Evolutionary conservation across 2,888 invertebrate species (phyloP).

Genomic region (Cheilosia variabilis): DNA sequence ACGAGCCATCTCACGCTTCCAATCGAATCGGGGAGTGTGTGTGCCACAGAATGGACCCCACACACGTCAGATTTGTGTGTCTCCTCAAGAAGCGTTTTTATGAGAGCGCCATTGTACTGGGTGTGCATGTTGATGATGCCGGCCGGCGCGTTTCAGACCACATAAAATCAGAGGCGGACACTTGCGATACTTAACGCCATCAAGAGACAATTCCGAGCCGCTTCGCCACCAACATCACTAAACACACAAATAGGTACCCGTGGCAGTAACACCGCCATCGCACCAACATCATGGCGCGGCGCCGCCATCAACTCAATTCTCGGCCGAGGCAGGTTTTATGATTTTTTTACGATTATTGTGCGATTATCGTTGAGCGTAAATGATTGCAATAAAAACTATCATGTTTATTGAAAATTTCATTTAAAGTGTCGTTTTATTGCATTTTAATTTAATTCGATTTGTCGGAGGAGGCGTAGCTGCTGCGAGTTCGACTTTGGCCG

Average conservation of each 20-base stretch:
- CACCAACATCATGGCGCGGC: slow-evolving; percentile 25
- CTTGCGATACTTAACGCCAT: slow-evolving; percentile 67
- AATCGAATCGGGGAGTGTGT: slow-evolving; percentile 54
- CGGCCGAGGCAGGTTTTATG: slow-evolving; percentile 76
- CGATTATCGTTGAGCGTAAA: slow-evolving; percentile 79
- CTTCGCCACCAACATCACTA: slow-evolving; percentile 23
- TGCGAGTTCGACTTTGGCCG: slow-evolving; percentile 38
- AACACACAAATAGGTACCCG: neutral
- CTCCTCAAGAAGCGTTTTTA: slow-evolving; percentile 64
- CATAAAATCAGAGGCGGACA: slow-evolving; percentile 71
- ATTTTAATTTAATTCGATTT: slow-evolving; percentile 77
- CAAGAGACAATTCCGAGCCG: slow-evolving; percentile 42
- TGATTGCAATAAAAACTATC: slow-evolving; percentile 78
- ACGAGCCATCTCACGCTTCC: slow-evolving; percentile 62
- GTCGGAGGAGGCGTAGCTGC: slow-evolving; percentile 23
- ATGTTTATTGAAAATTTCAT: slow-evolving; percentile 77
- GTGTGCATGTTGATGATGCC: slow-evolving; percentile 30
- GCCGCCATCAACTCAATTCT: slow-evolving; percentile 68
- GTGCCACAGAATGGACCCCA: slow-evolving; percentile 18
- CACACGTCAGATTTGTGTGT: slow-evolving; percentile 55
- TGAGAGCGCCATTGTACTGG: slow-evolving; percentile 36
- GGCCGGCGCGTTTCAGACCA: slow-evolving; percentile 23
- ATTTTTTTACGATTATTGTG: slow-evolving; percentile 78
- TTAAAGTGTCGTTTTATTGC: slow-evolving; percentile 76
- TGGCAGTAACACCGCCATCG: slow-evolving; percentile 14